Percentiles rank a stretch among this genome's conserved stretches.
phyloP scores from a whole-genome alignment of 2,113 vertebrate species.

The Morone saxatilis region DNA sequence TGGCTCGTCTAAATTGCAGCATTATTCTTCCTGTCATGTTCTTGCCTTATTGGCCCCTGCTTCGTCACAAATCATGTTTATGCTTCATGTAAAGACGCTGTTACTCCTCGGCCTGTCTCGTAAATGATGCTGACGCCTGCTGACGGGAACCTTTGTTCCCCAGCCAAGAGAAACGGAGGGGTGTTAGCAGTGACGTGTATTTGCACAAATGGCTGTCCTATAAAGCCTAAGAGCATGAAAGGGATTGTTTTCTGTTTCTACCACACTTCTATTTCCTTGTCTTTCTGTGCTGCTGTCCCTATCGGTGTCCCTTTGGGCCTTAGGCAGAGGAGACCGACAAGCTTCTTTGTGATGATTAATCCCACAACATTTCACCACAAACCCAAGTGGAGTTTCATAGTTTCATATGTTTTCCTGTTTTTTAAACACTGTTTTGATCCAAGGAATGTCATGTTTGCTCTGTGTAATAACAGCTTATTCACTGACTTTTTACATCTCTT shows the following conservation, averaged over 20 bases:
- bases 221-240: neutral
- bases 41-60: conserved; percentile 7
- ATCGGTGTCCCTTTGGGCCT: neutral
- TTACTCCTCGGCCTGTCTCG: conserved; percentile 10
- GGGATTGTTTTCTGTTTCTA: neutral
- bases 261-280: neutral
- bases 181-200: conserved; percentile 34
- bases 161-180: conserved; percentile 32
- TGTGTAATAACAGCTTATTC: neutral
- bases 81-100: conserved; percentile 28
- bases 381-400: neutral
- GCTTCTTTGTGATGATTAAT: conserved; percentile 40
- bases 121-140: conserved; percentile 19
- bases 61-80: conserved; percentile 47
- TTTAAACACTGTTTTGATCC: conserved; percentile 16
- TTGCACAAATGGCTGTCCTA: conserved; percentile 6
- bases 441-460: neutral
- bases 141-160: conserved; percentile 42
- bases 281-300: neutral
- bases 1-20: neutral
- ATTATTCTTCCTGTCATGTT: conserved; percentile 27
- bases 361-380: conserved; percentile 30
- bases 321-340: neutral
- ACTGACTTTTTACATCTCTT: neutral
- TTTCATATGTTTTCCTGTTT: conserved; percentile 31